Evolutionary conservation across 2,797 vertebrate genomes (phyloP), one percentile per base, ranked within the genome.

Genomic region (Perdix hodgsoniae): DNA sequence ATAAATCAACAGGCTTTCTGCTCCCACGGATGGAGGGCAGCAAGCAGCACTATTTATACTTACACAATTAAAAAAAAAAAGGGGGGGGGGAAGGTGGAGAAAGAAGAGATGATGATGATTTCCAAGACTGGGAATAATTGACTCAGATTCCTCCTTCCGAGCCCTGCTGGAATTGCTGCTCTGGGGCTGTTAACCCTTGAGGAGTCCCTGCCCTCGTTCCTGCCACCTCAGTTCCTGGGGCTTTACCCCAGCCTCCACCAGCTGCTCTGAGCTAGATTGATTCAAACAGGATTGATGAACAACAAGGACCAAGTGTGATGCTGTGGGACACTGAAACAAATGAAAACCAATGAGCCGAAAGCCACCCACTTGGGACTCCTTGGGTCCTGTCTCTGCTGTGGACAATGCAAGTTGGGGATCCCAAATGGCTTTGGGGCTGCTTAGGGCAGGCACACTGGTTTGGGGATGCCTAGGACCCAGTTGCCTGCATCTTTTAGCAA

Each of bases 1-100:
- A 96, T 96, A 96, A 96, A 97, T 96, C 96, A 97, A 97, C 94
- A 96, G 90, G 92, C 97, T 92, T 95, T 95, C 91, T 96, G 94
- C 91, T 96, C 95, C 95, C 92, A 93, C 88, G 95, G 94, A 94
- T 94, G 94, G 89, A 93, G 90, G 92, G 88, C 92, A 96, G 93
- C 70, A 83, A 96, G 90, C 91, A 96, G 83, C 88, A 94, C 96
- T 97, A 95, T 96, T 97, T 96, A 96, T 95, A 95, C 88, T 86
- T 90, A 69, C 86, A 96, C 92, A 96, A 96, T 94, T 73, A 65
- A 83, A 90, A 71, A 88, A 94, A 90, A 56, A 71, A 44, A 81
- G 5, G 14, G 13, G 2, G 31, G 23, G 63, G 22, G 31, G 17
- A 29, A 10, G 29, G 52, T 19, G 29, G 52, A 65, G 79, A 91